Conservation (phyloP, 2,797 vertebrate genomes). For the Amniataba percoides region DNA sequence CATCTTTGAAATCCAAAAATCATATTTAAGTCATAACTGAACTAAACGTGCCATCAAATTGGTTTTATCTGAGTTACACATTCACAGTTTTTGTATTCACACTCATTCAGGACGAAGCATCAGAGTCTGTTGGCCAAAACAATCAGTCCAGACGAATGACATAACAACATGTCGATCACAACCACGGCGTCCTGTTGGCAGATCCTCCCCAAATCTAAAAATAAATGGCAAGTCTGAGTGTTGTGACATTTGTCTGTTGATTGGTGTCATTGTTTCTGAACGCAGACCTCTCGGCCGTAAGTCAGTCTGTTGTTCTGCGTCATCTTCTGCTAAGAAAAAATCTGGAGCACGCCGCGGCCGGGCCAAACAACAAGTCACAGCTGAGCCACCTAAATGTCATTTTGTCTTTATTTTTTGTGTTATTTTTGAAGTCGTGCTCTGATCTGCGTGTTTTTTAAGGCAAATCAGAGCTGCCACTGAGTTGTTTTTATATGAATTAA, state of each 20-base stretch:
- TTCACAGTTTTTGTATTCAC: not conserved
- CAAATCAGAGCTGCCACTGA: too few relatives aligned
- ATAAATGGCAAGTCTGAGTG: constrained; percentile 18
- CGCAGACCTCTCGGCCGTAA: constrained; percentile 1
- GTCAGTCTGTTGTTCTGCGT: constrained; percentile 25
- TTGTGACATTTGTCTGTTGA: constrained; percentile 10
- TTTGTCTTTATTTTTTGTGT: not conserved
- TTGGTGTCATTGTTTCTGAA: constrained; percentile 20
- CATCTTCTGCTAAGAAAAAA: constrained; percentile 5
- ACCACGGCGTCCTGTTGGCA: constrained; percentile 32
- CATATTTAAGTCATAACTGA: not conserved
- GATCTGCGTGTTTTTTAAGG: too few relatives aligned
- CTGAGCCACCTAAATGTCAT: not conserved
- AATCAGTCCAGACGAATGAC: constrained; percentile 32
- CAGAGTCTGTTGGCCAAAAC: not conserved
- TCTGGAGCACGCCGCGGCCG: not conserved
- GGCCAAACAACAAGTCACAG: not conserved
- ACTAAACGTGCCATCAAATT: not conserved
- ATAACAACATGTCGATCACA: constrained; percentile 27
- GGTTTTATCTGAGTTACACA: not conserved
- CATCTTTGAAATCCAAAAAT: not conserved
- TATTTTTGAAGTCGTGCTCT: not conserved
- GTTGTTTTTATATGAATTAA: too few relatives aligned
- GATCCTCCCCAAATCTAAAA: constrained; percentile 18
- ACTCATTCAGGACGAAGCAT: not conserved